Percentiles rank a stretch among this genome's conserved stretches.
phyloP scores from a whole-genome alignment of 2,797 vertebrate species.

The Adelosebastes latens region DNA sequence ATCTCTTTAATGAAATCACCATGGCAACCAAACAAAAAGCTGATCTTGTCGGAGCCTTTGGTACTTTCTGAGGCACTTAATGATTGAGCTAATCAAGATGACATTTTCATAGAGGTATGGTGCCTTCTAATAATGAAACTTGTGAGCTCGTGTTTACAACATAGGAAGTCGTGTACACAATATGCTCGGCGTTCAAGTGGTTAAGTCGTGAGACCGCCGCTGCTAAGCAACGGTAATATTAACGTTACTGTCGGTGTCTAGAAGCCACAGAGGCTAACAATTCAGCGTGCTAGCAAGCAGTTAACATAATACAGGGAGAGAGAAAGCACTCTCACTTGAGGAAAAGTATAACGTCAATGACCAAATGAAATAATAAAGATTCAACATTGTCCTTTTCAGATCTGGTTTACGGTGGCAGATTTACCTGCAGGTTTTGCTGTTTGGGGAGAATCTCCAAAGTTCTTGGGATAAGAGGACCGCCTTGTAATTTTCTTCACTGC shows the following conservation, averaged over 20 bases:
- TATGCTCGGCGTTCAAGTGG: too few species aligned
- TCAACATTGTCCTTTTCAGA: background rate
- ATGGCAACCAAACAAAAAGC: slow-evolving; percentile 58
- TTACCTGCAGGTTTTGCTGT: slow-evolving; percentile 33
- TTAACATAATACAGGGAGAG: too few species aligned
- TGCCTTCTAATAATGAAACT: too few species aligned
- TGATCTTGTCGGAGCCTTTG: background rate
- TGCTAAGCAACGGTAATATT: too few species aligned
- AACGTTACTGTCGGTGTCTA: too few species aligned
- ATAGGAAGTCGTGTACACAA: too few species aligned
- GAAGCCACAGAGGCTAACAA: too few species aligned
- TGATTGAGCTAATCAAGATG: background rate
- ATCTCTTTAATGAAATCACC: slow-evolving; percentile 29
- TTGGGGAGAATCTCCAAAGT: slow-evolving; percentile 8
- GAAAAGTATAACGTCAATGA: background rate
- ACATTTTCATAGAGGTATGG: background rate
- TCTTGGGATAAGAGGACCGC: background rate
- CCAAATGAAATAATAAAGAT: background rate
- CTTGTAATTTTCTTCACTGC: slow-evolving; percentile 40
- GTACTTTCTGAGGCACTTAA: background rate
- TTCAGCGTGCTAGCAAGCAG: too few species aligned
- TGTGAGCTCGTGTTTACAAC: too few species aligned
- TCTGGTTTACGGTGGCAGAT: background rate
- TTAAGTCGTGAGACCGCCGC: too few species aligned
- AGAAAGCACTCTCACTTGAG: too few species aligned